Conservation (phyloP, 2,888 invertebrate genomes). For the Villa cingulata region DNA sequence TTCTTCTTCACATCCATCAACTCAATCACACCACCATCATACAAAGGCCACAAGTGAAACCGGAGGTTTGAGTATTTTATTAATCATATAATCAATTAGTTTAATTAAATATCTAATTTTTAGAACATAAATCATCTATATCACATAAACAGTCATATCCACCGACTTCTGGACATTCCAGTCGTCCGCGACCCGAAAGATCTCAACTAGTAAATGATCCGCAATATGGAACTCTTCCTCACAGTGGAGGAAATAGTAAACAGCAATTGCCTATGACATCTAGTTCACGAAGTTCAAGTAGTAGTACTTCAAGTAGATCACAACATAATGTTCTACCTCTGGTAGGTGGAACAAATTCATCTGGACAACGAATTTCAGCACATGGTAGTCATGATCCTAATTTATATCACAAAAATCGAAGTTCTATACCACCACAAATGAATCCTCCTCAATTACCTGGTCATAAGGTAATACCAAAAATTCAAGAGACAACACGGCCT, state of each 20-base stretch:
- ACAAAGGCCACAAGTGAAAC: background rate
- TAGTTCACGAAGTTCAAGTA: conserved; percentile 10
- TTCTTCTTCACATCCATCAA: conserved; percentile 15
- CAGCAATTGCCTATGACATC: conserved; percentile 15
- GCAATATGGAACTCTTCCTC: conserved; percentile 13
- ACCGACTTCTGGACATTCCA: conserved; percentile 7
- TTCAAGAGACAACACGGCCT: conserved; percentile 12
- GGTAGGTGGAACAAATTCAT: conserved; percentile 1
- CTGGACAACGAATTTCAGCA: conserved; percentile 10
- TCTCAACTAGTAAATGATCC: conserved; percentile 14
- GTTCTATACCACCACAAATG: conserved; percentile 10
- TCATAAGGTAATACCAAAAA: conserved; percentile 15
- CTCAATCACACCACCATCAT: conserved; percentile 25
- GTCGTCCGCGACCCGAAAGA: conserved; percentile 21
- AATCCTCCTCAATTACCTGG: conserved; percentile 13
- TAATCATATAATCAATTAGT: background rate
- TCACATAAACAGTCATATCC: conserved; percentile 17
- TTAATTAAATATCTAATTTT: background rate
- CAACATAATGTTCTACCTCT: conserved; percentile 12
- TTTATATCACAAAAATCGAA: conserved; percentile 23
- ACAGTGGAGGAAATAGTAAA: conserved; percentile 12
- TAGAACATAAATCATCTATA: conserved; percentile 26
- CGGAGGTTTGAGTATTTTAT: background rate
- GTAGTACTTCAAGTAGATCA: conserved; percentile 17
- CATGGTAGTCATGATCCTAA: conserved; percentile 12